These are phyloP conservation scores for Ctenodactylus gundi DNA, from an alignment of 2,113 vertebrate genomes.

Conservation along the genomic window DNA sequence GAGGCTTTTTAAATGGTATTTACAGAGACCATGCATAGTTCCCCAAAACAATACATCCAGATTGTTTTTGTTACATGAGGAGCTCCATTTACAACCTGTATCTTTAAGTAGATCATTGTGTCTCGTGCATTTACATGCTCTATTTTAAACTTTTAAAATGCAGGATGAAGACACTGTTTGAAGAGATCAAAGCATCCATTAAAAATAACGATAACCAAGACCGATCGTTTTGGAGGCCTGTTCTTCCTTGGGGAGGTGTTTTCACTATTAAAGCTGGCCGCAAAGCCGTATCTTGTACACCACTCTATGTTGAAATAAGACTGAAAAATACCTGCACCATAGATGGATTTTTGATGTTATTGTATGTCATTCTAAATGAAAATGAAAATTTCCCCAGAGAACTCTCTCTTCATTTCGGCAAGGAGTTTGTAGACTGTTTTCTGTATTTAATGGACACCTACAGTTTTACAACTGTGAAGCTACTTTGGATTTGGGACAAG, in stretches of 20 bases:
- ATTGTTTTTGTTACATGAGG: not conserved
- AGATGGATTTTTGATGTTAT: conserved; percentile 93
- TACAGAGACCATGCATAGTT: not conserved
- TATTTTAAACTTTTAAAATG: conserved; percentile 54
- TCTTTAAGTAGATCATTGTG: conserved; percentile 31
- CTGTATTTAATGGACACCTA: conserved; percentile 93
- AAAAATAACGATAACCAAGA: conserved; percentile 91
- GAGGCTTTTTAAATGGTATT: conserved; percentile 6
- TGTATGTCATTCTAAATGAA: conserved; percentile 92
- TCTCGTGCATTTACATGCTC: not conserved
- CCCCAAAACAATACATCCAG: not conserved
- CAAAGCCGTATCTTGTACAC: conserved; percentile 91
- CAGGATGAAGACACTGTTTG: conserved; percentile 93
- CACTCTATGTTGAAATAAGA: conserved; percentile 91
- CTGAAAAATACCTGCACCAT: conserved; percentile 95
- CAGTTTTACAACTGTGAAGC: conserved; percentile 92
- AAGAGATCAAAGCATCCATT: conserved; percentile 93
- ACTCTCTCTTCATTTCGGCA: conserved; percentile 89
- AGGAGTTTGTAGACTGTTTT: conserved; percentile 91
- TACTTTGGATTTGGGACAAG: conserved; percentile 94
- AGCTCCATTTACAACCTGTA: not conserved
- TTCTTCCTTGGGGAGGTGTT: conserved; percentile 93
- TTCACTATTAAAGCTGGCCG: conserved; percentile 91
- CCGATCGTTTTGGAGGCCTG: conserved; percentile 92
- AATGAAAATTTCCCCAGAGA: conserved; percentile 89